Base-by-base conservation (phyloP, 2,888 invertebrate genomes). In the Mythimna impura region DNA sequence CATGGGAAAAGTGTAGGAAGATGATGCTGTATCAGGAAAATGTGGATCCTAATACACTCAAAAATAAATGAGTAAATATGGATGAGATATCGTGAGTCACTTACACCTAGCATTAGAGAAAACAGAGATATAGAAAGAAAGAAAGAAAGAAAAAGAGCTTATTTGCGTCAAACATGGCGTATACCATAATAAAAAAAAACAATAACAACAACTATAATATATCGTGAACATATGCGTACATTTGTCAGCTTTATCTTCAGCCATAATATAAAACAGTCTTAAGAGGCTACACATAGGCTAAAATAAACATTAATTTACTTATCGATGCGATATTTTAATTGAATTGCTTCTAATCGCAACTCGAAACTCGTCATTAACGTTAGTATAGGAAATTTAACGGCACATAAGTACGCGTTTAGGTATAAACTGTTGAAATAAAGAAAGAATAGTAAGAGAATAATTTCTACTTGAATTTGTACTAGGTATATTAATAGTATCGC, bases 321-420 rank as follows among this genome's bases (percentile, higher is more conserved):
- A 22, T 20, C 9, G 20, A 55, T 63, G 20, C 20, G n/a, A 30
- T 52, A 7, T 62, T 50, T 65, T 52, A 71, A 78, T 65, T 55
- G 3, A 54, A 12, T 57, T 52, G n/a, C 20, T 52, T n/a, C 17
- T 50, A 14, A 50, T 50, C 50, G 20, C 50, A 50, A 50, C 20
- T 20, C 2, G 47, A 50, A 8, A 20, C 20, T 2, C 17, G 6
- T 50, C 20, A 20, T 50, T 2, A 40, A 40, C 12, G 40, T 10
- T 12, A 10, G 10, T 40, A 12, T 40, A 10, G 2, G 3, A 40
- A 36, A 36, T 8, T 36, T 36, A 36, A 34, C 8, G 34, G 0
- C 7, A 34, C 34, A 7, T 34, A 34, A 7, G 6, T 34, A 34
- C 34, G 34, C 34, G 34, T 6, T 34, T 34, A 34, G 34, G 6